Evolutionary conservation across 2,797 vertebrate genomes (phyloP), one percentile per base, ranked within the genome.

Genomic region (Parauchenoglanis punctatus): DNA sequence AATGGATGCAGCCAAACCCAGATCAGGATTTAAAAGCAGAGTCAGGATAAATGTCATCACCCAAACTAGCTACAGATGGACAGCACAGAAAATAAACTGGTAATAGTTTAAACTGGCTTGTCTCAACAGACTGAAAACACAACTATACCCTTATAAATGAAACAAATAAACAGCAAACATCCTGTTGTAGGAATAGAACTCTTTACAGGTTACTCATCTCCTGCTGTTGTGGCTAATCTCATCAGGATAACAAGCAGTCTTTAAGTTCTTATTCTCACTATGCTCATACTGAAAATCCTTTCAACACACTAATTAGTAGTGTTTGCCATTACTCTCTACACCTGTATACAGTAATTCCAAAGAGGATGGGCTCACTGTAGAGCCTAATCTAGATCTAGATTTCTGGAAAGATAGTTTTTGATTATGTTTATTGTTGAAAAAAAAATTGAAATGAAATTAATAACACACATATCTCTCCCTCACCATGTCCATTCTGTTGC

Each of bases 401-500:
- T 4, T 46, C 68, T 70, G 68, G 40, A 70, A 68, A 68, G 15
- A 4, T 70, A 17, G 17, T 67, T 44, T 72, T 72, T 72, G 17
- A 70, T 72, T 7, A 40, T 44, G 18, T 0, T 35, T 70, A 35
- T 70, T 17, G 28, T 35, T 35, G 40, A 73, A 73, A 44, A 2
- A 49, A 4, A 25, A 75, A 23, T 12, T 15, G 4, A 81, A 59
- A 15, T 58, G 1, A 59, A 61, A 61, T 35, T 1, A 35, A 23
- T 7, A 72, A 72, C 68, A 40, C 68, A 40, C 13, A 70, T 28
- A 68, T 56, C 5, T 68, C 28, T 72, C 70, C 68, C 96, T 96
- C 92, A 99, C 99, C 97, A 99, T 95, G 90, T 99, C 98, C 2
- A 96, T 89, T 63, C 87, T 93, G 90, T 97, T 98, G 83, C 94